Evolutionary conservation across 2,113 vertebrate genomes (phyloP).

Genomic region (Erinaceus europaeus): DNA sequence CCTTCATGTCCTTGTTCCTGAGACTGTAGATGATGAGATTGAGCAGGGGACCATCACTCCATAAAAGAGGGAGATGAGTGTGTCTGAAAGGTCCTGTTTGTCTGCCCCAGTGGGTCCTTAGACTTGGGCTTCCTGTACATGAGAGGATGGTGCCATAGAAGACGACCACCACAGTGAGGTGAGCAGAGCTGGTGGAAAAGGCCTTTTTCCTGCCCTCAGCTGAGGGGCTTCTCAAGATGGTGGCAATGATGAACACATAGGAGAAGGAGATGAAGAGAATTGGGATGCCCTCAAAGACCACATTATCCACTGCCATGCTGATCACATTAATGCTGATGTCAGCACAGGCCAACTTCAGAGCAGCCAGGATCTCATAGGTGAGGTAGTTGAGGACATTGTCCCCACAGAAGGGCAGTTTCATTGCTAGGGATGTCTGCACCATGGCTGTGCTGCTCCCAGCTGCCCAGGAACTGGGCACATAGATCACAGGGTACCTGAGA

Average conservation of each 20-base stretch:
- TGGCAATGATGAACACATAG: constrained; percentile 7
- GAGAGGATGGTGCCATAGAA: constrained; percentile 41
- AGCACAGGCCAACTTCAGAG: constrained; percentile 39
- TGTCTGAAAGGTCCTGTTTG: not conserved
- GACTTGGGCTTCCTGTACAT: constrained; percentile 45
- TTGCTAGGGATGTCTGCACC: not conserved
- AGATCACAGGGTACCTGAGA: constrained; percentile 33
- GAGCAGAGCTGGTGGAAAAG: constrained; percentile 52
- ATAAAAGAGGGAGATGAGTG: constrained; percentile 31
- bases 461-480: not conserved
- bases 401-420: constrained; percentile 22
- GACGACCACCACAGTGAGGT: constrained; percentile 31
- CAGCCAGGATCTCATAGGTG: constrained; percentile 31
- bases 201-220: constrained; percentile 1
- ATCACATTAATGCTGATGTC: constrained; percentile 43
- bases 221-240: constrained; percentile 55
- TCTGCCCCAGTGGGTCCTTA: not conserved
- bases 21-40: constrained; percentile 50
- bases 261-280: constrained; percentile 29
- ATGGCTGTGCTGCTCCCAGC: not conserved
- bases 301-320: not conserved
- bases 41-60: constrained; percentile 12
- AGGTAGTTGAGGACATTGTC: not conserved
- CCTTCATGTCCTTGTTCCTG: constrained; percentile 14
- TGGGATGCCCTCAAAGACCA: not conserved